These are phyloP conservation scores for Acronicta leporina DNA, from an alignment of 2,888 invertebrate genomes.

Conservation along the genomic window DNA sequence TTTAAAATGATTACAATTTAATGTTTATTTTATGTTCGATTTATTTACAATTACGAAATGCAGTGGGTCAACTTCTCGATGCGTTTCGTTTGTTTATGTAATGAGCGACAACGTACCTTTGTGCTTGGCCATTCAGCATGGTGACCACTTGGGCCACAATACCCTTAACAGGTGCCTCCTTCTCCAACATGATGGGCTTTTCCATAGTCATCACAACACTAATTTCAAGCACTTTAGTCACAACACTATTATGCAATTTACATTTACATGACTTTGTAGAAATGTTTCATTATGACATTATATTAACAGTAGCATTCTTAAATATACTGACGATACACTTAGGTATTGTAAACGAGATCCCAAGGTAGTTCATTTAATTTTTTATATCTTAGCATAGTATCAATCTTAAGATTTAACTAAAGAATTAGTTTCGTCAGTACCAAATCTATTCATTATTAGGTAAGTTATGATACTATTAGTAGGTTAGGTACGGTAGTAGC, in stretches of 20 bases:
- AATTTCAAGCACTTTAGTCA: slow-evolving; percentile 48
- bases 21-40: slow-evolving; percentile 20
- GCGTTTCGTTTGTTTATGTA: slow-evolving; percentile 9
- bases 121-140: slow-evolving; percentile 86
- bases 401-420: background rate
- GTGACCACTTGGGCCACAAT: slow-evolving; percentile 88
- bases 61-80: slow-evolving; percentile 9
- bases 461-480: slow-evolving; percentile 3
- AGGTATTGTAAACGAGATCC: slow-evolving; percentile 8
- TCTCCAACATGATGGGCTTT: slow-evolving; percentile 76
- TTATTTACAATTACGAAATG: slow-evolving; percentile 27
- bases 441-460: slow-evolving; percentile 2
- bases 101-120: slow-evolving; percentile 73
- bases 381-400: background rate
- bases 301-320: slow-evolving; percentile 2
- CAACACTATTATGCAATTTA: slow-evolving; percentile 34
- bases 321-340: slow-evolving; percentile 8
- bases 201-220: slow-evolving; percentile 80
- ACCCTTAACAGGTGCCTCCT: slow-evolving; percentile 84
- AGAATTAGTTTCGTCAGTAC: background rate
- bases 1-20: slow-evolving; percentile 27
- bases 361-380: background rate
- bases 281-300: slow-evolving; percentile 18
- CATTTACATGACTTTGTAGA: slow-evolving; percentile 16
- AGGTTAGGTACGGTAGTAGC: background rate